Evolutionary conservation across 2,113 vertebrate species (phyloP).

Genomic region (Mus pahari): DNA sequence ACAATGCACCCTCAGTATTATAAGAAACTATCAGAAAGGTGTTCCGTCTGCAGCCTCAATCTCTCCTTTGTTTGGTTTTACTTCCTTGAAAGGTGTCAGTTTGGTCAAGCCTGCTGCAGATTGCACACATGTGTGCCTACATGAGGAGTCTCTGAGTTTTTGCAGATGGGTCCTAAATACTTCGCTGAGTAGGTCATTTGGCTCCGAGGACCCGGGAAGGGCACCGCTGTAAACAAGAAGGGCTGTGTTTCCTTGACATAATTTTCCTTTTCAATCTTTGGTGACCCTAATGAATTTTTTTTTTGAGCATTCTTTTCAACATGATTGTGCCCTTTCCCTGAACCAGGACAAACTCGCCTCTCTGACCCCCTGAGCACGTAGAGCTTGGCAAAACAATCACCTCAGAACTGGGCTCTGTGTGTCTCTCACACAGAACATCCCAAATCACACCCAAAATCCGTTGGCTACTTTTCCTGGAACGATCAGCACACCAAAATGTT

Average conservation of each 20-base stretch:
- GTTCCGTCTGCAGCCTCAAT: neutral
- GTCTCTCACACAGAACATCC: neutral
- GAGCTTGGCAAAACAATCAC: neutral
- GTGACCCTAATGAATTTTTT: neutral
- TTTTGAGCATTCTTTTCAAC: neutral
- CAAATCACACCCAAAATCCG: constrained; percentile 31
- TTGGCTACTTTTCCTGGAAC: constrained; percentile 53
- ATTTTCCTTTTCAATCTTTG: neutral
- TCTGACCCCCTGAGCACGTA: neutral
- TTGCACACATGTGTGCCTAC: neutral
- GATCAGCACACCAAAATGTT: neutral
- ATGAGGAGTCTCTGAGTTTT: neutral
- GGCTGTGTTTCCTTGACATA: neutral
- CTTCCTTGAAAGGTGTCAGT: constrained; percentile 44
- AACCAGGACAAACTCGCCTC: neutral
- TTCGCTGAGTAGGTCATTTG: neutral
- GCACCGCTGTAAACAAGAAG: neutral
- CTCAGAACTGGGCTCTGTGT: constrained; percentile 21
- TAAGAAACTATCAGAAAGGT: constrained; percentile 33
- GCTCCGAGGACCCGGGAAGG: neutral
- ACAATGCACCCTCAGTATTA: neutral
- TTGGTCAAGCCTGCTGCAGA: neutral
- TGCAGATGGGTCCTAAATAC: neutral
- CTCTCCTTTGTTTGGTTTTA: neutral
- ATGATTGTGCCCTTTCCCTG: neutral